Base-by-base conservation (phyloP, 2,888 invertebrate genomes). In the Eristalinus sepulchralis region DNA sequence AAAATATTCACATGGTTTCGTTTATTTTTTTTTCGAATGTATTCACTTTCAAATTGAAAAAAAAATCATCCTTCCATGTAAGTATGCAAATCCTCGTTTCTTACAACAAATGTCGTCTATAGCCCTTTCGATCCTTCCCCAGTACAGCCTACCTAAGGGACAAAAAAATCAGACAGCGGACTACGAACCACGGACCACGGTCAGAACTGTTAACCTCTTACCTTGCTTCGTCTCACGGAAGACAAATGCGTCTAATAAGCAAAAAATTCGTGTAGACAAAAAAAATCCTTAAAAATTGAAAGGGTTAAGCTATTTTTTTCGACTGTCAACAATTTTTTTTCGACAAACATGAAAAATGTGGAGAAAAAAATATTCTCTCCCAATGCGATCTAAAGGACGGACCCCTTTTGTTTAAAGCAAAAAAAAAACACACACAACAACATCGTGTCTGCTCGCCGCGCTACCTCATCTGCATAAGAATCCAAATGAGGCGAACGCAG, bases 381-480 rank as follows among this genome's bases (percentile, higher is more conserved):
- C 76, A 55, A 72, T 59, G 85, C 70, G 83, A 86, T 71, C 83
- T 59, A 53, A 57, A 86, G 78, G 75, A 79, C 83, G 78, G 83
- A 86, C 86, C 86, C 86, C 86, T 86, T 86, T 86, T 86, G 83
- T 83, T 86, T 86, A 75, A 83, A 79, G 57, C 63, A 17, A 47
- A 47, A 34, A 34, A 17, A 39, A n/a, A n/a, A n/a, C n/a, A n/a
- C n/a, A n/a, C n/a, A n/a, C 13, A 17, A 47, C 5, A 47, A 47
- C 17, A 27, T 27, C 27, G 17, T 77, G 22, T 72, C 60, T 83
- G 73, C 73, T 82, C 64, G 70, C 73, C 39, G 57, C 77, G 70
- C 82, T 85, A 53, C 67, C 75, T 86, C 86, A 86, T 86, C 86
- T 86, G 86, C 86, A 86, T 86, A 86, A 55, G 78, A 86, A 83